A percentile compares a stretch with the other conserved stretches of the same genome.
phyloP scores from a whole-genome alignment of 2,113 vertebrate genomes.

The Scortum barcoo region DNA sequence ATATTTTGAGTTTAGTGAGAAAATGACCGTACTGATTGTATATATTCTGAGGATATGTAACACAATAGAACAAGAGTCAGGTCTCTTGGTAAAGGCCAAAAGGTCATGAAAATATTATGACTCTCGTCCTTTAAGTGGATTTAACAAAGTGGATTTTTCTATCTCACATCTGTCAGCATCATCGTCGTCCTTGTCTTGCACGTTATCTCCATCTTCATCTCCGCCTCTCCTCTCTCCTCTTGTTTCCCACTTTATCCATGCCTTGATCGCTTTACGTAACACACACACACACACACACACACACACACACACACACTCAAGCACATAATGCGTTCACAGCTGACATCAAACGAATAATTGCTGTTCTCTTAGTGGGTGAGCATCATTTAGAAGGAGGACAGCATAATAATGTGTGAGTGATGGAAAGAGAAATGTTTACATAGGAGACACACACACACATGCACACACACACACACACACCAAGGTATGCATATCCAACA shows the following conservation, averaged over 20 bases:
- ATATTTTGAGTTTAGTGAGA: not conserved
- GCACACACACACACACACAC: not conserved
- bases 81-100: not conserved
- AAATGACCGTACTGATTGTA: not conserved
- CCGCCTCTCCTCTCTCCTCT: not conserved
- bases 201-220: slow-evolving; percentile 29
- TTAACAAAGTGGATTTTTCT: slow-evolving; percentile 39
- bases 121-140: not conserved
- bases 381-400: slow-evolving; percentile 39
- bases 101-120: not conserved
- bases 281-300: slow-evolving; percentile 14
- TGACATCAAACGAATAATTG: slow-evolving; percentile 27
- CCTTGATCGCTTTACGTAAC: not conserved
- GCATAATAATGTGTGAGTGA: slow-evolving; percentile 17
- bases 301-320: not conserved
- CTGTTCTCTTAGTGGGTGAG: slow-evolving; percentile 5
- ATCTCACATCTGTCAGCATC: slow-evolving; percentile 43
- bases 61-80: not conserved
- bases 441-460: not conserved
- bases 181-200: not conserved
- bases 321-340: slow-evolving; percentile 16
- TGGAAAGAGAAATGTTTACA: not conserved
- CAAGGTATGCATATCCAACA: no score
- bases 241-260: slow-evolving; percentile 41
- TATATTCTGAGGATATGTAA: not conserved